A percentile compares a stretch with the other conserved stretches of the same genome.
These are phyloP conservation scores for Holacanthus passer DNA, from an alignment of 2,113 vertebrate species.

Conservation along the genomic window DNA sequence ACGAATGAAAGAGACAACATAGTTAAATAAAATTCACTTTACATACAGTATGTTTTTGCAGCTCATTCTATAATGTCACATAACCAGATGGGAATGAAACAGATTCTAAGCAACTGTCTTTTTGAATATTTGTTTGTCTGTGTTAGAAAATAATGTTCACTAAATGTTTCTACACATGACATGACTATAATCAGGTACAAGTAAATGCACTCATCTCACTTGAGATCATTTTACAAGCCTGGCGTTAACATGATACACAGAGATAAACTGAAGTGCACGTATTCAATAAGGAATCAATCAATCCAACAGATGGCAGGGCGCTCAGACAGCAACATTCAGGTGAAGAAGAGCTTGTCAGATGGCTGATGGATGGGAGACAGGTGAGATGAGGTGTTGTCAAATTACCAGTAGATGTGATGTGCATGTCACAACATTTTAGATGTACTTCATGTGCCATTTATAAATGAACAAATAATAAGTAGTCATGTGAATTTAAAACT, in stretches of 20 bases:
- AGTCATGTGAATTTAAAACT: neutral
- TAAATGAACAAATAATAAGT: neutral
- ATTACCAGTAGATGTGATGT: neutral
- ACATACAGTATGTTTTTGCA: neutral
- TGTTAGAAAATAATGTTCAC: neutral
- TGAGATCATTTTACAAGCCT: neutral
- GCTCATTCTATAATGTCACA: neutral
- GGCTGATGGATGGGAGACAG: constrained; percentile 26
- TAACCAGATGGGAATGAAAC: neutral
- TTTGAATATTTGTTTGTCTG: neutral
- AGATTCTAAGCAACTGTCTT: neutral
- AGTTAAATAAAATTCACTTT: neutral
- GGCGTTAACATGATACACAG: neutral
- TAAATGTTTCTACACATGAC: neutral
- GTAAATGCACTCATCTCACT: neutral
- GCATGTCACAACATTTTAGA: neutral
- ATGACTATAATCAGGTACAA: neutral
- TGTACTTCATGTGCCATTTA: neutral
- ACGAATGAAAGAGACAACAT: too few relatives aligned
- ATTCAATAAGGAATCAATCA: constrained; percentile 61
- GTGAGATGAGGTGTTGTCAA: neutral
- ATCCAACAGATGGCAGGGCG: constrained; percentile 72
- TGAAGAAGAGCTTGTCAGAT: constrained; percentile 6
- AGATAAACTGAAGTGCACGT: constrained; percentile 7
- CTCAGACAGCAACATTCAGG: constrained; percentile 39